Percentiles rank a stretch among this genome's conserved stretches.
Conservation (phyloP, 2,888 invertebrate genomes). For the Schizotus pectinicornis region DNA sequence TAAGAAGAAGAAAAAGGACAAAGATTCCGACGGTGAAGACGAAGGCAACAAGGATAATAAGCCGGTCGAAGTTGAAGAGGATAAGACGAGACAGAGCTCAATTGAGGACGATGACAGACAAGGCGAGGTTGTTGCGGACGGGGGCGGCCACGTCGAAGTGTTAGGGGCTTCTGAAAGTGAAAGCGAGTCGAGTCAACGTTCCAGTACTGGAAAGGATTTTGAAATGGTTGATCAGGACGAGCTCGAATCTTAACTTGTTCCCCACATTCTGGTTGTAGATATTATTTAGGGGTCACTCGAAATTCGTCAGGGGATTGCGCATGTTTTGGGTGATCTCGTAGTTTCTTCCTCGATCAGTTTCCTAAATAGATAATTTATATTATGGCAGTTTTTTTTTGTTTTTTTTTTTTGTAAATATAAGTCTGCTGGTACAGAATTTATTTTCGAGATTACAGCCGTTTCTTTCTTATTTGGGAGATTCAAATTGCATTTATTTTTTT, state of each 20-base stretch:
- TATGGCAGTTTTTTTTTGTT: background rate
- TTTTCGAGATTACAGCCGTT: background rate
- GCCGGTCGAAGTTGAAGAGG: conserved; percentile 36
- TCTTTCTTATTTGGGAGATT: too few relatives aligned
- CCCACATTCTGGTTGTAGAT: background rate
- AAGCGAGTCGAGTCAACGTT: conserved; percentile 79
- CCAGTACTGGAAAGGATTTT: conserved; percentile 85
- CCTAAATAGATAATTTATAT: background rate
- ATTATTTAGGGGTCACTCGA: background rate
- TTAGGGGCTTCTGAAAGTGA: conserved; percentile 73
- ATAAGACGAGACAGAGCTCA: conserved; percentile 9
- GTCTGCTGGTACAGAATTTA: background rate
- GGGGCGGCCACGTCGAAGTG: conserved; percentile 17
- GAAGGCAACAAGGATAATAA: conserved; percentile 47
- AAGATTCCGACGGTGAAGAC: conserved; percentile 77
- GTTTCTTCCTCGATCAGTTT: conserved; percentile 4
- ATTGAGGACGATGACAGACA: background rate
- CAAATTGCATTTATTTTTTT: conserved; percentile 17
- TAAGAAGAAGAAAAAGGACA: conserved; percentile 79
- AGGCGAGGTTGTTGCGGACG: background rate
- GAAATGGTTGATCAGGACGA: conserved; percentile 83
- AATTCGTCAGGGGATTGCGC: conserved; percentile 7
- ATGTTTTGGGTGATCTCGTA: background rate
- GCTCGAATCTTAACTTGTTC: conserved; percentile 57
- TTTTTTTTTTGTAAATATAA: background rate